Evolutionary conservation across 2,888 invertebrate genomes (phyloP).

Genomic region (Iphiclides podalirius): DNA sequence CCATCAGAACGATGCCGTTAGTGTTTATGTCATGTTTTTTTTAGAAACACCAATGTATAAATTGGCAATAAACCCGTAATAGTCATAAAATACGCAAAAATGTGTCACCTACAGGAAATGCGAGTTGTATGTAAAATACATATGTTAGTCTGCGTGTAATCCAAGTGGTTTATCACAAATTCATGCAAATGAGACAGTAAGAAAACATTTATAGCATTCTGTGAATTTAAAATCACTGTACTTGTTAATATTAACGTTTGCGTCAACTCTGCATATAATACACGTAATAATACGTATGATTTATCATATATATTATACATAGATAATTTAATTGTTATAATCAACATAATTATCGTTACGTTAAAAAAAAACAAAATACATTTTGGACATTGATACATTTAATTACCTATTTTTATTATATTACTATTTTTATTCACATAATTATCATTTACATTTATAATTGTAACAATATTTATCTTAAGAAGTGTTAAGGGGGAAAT

Average conservation of each 20-base stretch:
- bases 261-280: not conserved
- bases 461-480: too few relatives aligned
- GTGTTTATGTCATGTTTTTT: not conserved
- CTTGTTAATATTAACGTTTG: constrained; percentile 3
- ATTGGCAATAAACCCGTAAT: constrained; percentile 10
- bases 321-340: too few relatives aligned
- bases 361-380: too few relatives aligned
- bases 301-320: too few relatives aligned
- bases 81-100: constrained; percentile 3
- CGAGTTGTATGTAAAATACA: constrained; percentile 14
- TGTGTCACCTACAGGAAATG: constrained; percentile 20
- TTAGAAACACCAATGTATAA: not conserved
- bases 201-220: constrained; percentile 18
- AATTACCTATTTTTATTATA: too few relatives aligned
- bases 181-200: constrained; percentile 17
- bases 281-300: not conserved
- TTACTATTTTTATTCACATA: too few relatives aligned
- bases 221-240: constrained; percentile 4
- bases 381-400: too few relatives aligned
- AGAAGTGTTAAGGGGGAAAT: too few relatives aligned
- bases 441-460: too few relatives aligned
- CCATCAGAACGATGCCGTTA: too few relatives aligned
- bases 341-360: too few relatives aligned
- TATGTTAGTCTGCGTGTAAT: constrained; percentile 18
- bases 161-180: constrained; percentile 22